Evolutionary conservation across 2,797 vertebrate genomes (phyloP), one percentile per base, ranked within the genome.

Genomic region (Urophycis tenuis): DNA sequence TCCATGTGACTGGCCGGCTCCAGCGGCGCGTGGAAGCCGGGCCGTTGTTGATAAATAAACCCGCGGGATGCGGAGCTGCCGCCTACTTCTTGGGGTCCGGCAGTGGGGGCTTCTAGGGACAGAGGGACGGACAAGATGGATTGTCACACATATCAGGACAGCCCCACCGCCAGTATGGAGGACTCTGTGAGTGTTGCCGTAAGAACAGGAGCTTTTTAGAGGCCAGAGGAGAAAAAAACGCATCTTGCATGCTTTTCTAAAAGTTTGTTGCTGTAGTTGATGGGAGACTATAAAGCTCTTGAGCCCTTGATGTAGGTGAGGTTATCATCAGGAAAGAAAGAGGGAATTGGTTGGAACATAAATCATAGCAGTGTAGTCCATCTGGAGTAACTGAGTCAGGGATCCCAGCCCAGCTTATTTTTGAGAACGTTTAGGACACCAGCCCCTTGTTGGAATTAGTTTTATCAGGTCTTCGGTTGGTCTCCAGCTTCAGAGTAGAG

Each of bases 361-460:
- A 60, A n/a, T 60, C 3, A 0, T 4, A 14, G 67, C 19, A 8
- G 69, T 19, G 69, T 33, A 19, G 7, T 31, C 19, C 25, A 5
- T 71, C 25, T 31, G 69, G 22, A 32, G 7, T 31, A 70, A 22
- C 22, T 2, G 9, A 6, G 41, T 34, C 33, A 31, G 25, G 72
- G 64, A 69, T n/a, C n/a, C 53, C 3, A 34, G 33, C 31, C 75
- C 70, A 22, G 32, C 4, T 75, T 79, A 0, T 15, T 53, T 15
- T 71, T 0, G 30, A 81, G 79, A 85, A 86, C 2, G 70, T 82
- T 87, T 81, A 81, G 78, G 84, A 35, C 29, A 22, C 36, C 25
- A 3, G 17, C 32, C 31, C 49, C 29, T 29, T 53, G 39, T 77
- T n/a, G 14, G 7, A 72, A 10, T 29, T 29, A 7, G 39, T 45